Evolutionary conservation across 1,140 invertebrate species (phyloP).

Genomic region (Ganaspis sp.): DNA sequence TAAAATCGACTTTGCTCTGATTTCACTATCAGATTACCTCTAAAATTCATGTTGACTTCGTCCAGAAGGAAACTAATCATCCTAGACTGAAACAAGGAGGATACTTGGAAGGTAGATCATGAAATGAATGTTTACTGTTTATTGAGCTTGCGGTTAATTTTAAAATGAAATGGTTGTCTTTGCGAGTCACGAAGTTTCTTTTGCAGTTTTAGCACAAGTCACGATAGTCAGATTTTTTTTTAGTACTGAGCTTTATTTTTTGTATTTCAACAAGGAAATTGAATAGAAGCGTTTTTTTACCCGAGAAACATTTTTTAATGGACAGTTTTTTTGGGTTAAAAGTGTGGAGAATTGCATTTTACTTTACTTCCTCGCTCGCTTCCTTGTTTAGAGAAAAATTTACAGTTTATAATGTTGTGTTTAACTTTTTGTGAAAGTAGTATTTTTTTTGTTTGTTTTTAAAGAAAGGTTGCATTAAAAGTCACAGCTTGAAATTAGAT

Average conservation of each 20-base stretch:
- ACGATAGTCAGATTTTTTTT: background rate
- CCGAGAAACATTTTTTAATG: background rate
- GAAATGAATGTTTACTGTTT: slow-evolving; percentile 1
- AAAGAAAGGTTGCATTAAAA: no score
- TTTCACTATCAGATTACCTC: background rate
- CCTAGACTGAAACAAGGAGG: background rate
- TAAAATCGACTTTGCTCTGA: background rate
- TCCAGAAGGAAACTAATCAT: background rate
- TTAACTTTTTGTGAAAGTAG: background rate
- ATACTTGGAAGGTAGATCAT: background rate
- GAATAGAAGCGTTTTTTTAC: background rate
- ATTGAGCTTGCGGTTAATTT: slow-evolving; percentile 1
- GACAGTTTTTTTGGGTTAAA: background rate
- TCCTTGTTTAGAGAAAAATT: background rate
- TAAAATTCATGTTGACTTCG: slow-evolving; percentile 14
- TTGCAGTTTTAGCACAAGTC: background rate
- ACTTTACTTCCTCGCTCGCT: background rate
- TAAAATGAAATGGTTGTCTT: background rate
- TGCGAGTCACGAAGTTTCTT: background rate
- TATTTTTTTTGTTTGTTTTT: background rate
- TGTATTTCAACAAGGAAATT: no score
- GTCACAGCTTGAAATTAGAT: no score
- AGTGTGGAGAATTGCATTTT: background rate
- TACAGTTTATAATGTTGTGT: background rate
- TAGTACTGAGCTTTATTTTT: background rate